phyloP scores from a whole-genome alignment of 2,797 vertebrate genomes.

The Sebastes aleutianus region DNA sequence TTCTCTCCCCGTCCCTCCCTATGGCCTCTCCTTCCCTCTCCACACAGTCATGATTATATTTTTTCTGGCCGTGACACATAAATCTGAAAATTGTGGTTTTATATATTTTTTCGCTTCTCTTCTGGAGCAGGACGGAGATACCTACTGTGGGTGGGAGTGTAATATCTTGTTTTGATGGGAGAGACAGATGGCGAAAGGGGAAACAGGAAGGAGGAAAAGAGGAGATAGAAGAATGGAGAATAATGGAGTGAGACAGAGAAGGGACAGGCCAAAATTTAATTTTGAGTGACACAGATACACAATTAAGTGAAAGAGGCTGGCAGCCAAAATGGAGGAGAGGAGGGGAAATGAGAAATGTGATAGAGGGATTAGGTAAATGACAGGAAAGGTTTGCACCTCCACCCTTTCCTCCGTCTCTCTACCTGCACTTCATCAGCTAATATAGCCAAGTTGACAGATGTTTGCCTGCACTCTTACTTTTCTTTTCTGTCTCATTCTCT shows the following conservation, averaged over 20 bases:
- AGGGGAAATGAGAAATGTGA: slow-evolving; percentile 52
- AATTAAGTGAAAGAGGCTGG: slow-evolving; percentile 51
- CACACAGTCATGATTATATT: slow-evolving; percentile 28
- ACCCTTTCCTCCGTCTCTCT: slow-evolving; percentile 28
- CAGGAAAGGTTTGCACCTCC: slow-evolving; percentile 51
- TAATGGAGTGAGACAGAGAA: slow-evolving; percentile 54
- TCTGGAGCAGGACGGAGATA: slow-evolving; percentile 20
- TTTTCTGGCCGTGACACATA: slow-evolving; percentile 44
- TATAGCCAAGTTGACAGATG: slow-evolving; percentile 28
- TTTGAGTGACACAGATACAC: slow-evolving; percentile 51
- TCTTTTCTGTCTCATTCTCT: neutral
- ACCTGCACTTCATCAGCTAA: slow-evolving; percentile 44
- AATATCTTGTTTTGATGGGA: slow-evolving; percentile 59
- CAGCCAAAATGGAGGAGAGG: slow-evolving; percentile 40
- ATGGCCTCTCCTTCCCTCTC: neutral
- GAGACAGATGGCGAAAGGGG: slow-evolving; percentile 29
- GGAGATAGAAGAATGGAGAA: slow-evolving; percentile 30
- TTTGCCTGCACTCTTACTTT: neutral
- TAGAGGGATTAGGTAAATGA: slow-evolving; percentile 63
- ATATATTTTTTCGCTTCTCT: slow-evolving; percentile 42
- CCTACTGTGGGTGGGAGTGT: slow-evolving; percentile 13
- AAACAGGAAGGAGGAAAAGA: slow-evolving; percentile 4
- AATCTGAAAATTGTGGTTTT: slow-evolving; percentile 52
- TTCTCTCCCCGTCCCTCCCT: neutral
- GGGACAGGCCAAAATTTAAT: slow-evolving; percentile 51